Evolutionary conservation across 1,140 invertebrate species (phyloP).

Genomic region (Magallana angulata): DNA sequence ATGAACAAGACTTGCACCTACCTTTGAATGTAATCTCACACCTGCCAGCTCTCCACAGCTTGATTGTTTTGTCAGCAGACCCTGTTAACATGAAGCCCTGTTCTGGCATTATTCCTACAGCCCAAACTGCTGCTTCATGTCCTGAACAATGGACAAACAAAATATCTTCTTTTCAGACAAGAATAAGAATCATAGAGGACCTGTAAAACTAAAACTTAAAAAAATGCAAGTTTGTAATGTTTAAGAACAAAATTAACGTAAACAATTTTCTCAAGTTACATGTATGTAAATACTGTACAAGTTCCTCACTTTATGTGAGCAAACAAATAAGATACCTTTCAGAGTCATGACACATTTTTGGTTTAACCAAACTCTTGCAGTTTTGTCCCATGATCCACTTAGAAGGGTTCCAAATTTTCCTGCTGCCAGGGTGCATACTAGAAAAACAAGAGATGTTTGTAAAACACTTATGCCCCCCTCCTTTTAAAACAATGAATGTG

Average conservation of each 20-base stretch:
- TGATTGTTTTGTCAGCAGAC: constrained; percentile 92
- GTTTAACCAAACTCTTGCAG: constrained; percentile 89
- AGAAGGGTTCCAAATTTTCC: constrained; percentile 84
- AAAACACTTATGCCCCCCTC: not conserved
- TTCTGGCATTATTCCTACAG: constrained; percentile 84
- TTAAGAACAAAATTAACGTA: too few relatives aligned
- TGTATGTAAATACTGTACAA: too few relatives aligned
- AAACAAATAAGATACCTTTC: constrained; percentile 71
- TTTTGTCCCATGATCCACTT: constrained; percentile 95
- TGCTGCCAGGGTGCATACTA: constrained; percentile 85
- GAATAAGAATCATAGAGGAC: too few relatives aligned
- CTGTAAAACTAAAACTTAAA: not conserved
- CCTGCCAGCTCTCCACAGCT: constrained; percentile 86
- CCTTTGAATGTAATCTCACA: constrained; percentile 79
- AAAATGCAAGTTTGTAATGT: too few relatives aligned
- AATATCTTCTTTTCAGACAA: too few relatives aligned
- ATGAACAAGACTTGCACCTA: constrained; percentile 47
- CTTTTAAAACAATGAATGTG: constrained; percentile 32
- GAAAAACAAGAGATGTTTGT: constrained; percentile 51
- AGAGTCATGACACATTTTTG: constrained; percentile 82
- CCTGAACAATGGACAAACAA: constrained; percentile 78
- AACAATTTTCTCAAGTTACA: too few relatives aligned
- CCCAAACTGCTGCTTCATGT: constrained; percentile 93
- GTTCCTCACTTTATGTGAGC: too few relatives aligned
- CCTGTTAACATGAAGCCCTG: constrained; percentile 87